Evolutionary conservation across 2,888 invertebrate genomes (phyloP).

Genomic region (Ethmia dodecea): DNA sequence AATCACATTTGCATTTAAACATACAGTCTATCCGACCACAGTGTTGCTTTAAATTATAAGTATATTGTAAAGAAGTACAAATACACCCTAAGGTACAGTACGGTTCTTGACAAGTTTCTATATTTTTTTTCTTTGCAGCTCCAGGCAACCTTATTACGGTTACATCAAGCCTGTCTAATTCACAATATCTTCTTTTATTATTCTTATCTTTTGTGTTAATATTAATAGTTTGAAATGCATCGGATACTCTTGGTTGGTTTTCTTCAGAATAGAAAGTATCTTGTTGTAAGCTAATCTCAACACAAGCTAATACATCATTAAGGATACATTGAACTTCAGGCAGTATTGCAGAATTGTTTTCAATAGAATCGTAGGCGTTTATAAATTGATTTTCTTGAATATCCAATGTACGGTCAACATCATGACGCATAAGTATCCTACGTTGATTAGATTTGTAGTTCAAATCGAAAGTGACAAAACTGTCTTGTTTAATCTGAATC

Average conservation of each 20-base stretch:
- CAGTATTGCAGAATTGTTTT: neutral
- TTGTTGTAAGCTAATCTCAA: slow-evolving; percentile 78
- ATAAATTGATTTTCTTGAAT: neutral
- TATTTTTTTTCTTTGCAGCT: slow-evolving; percentile 19
- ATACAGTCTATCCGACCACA: slow-evolving; percentile 80
- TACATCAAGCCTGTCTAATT: slow-evolving; percentile 80
- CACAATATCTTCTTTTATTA: slow-evolving; percentile 52
- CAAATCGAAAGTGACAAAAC: slow-evolving; percentile 74
- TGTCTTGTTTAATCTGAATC: slow-evolving; percentile 32
- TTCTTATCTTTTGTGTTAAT: slow-evolving; percentile 42
- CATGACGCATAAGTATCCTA: slow-evolving; percentile 69
- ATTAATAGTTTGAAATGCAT: slow-evolving; percentile 14
- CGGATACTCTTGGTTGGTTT: slow-evolving; percentile 43
- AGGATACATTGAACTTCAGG: slow-evolving; percentile 58
- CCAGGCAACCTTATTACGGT: slow-evolving; percentile 78
- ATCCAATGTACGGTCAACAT: slow-evolving; percentile 18
- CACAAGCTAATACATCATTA: slow-evolving; percentile 74
- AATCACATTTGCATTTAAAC: slow-evolving; percentile 70
- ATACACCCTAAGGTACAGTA: slow-evolving; percentile 82
- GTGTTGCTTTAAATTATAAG: slow-evolving; percentile 68
- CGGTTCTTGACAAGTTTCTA: slow-evolving; percentile 63
- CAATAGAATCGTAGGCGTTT: neutral
- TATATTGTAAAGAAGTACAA: slow-evolving; percentile 76
- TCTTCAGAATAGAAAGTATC: slow-evolving; percentile 57
- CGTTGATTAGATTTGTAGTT: slow-evolving; percentile 77